Percentiles rank a stretch among this genome's conserved stretches.
phyloP scores from a whole-genome alignment of 1,140 invertebrate species.

The Drosophila parabipectinata region DNA sequence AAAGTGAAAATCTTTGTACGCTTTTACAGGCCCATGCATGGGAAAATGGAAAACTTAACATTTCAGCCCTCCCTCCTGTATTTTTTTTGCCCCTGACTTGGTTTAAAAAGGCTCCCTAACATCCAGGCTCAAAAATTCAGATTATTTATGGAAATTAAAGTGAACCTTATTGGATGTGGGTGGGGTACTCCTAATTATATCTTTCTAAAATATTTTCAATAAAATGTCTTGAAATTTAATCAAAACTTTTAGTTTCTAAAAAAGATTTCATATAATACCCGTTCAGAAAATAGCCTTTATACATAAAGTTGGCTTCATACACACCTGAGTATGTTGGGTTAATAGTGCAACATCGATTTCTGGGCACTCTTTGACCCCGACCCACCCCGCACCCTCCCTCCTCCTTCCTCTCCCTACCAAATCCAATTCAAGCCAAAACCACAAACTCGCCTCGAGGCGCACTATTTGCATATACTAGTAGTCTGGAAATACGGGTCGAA shows the following conservation, averaged over 20 bases:
- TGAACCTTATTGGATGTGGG: background rate
- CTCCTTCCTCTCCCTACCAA: background rate
- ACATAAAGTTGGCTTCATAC: background rate
- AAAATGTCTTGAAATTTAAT: background rate
- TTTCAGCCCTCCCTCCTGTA: too few species aligned
- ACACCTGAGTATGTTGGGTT: background rate
- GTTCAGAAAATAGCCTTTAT: background rate
- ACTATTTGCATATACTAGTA: conserved; percentile 55
- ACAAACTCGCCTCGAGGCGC: background rate
- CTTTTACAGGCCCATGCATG: background rate
- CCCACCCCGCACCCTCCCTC: background rate
- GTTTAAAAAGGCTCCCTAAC: background rate
- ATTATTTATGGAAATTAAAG: background rate
- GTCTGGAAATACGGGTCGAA: conserved; percentile 10
- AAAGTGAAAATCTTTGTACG: background rate
- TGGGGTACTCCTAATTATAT: background rate
- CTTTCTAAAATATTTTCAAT: too few species aligned
- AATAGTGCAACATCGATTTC: conserved; percentile 1
- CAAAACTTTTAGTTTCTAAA: background rate
- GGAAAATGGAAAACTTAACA: conserved; percentile 8
- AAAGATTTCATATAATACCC: too few species aligned
- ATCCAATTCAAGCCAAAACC: conserved; percentile 13
- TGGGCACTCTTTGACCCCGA: background rate
- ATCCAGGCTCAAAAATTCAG: background rate
- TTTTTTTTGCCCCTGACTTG: background rate